Base-by-base conservation (phyloP, 2,113 vertebrate genomes). In the Neogobius melanostomus region DNA sequence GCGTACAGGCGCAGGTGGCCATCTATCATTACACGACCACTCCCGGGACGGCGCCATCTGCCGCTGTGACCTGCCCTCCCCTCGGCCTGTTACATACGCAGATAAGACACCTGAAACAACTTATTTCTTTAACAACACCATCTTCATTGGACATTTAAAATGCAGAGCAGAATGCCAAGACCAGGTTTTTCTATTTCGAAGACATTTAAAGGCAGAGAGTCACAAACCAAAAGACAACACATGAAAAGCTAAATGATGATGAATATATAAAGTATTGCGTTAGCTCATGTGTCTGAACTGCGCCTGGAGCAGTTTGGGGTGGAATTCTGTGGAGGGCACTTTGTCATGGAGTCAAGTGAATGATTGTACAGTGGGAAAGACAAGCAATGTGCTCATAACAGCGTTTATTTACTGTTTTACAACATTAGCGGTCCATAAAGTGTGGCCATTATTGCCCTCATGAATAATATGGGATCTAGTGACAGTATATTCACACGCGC, bases 31-130 rank as follows among this genome's bases (percentile, higher is more conserved):
- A 64, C 49, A 75, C 73, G 64, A 47, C 71, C 67, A 63, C 72
- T 78, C 76, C 80, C 84, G 86, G 90, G 89, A 90, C 75, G 71
- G 70, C 15, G 10, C 84, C 88, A 88, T 91, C 88, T 91, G 90
- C 77, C 75, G 76, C 80, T 56, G 11, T 70, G 12, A 65, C 66
- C 61, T 79, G 36, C 44, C 45, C 56, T 74, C 72, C 75, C 76
- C 17, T 70, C 28, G 17, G 36, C 75, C 66, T 43, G 63, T 82
- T 74, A 70, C 76, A 69, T 77, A 80, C 77, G 14, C 11, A 63
- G 47, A 71, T 44, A 69, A 47, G 76, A 79, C 81, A 70, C 72
- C 50, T 68, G 65, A 75, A 59, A 74, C 28, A 53, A 64, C 53
- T 79, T n/a, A 64, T 50, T 76, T 71, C 42, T 50, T 57, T n/a